Base-by-base conservation (phyloP, 2,797 vertebrate genomes). In the Borostomias antarcticus region DNA sequence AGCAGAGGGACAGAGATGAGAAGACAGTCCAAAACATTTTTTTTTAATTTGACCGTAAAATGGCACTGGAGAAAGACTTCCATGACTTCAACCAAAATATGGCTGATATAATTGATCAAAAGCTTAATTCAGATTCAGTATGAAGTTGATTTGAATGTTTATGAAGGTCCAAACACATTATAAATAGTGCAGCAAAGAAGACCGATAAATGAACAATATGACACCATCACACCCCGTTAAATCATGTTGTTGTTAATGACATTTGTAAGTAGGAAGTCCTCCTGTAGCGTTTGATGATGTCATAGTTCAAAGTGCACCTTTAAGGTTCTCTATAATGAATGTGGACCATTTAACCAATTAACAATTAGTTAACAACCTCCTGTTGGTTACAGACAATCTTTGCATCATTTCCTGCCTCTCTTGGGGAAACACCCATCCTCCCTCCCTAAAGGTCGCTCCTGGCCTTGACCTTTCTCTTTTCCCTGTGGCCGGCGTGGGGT, bases 21-120 rank as follows among this genome's bases (percentile, higher is more conserved):
- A 37, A 28, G 0, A 62, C 50, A 57, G 40, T 62, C 15, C 58
- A 40, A 19, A 53, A 26, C 43, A 10, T 29, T 15, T 47, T 15
- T 58, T 48, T 47, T 33, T n/a, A 52, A 48, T n/a, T 48, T 23
- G 29, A 73, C 59, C 66, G 53, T 50, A 28, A 68, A 61, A 58
- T 70, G 70, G 59, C 59, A 72, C 67, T 54, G 51, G 47, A 64
- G 47, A 43, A 52, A 68, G n/a, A 62, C 40, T 61, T 32, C 25
- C 33, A 9, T 23, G n/a, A 70, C 47, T 56, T 52, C 60, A 21
- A 37, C n/a, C 28, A 30, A 29, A 30, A 8, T 30, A 32, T 32
- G 28, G 10, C 19, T 30, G 29, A 10, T 29, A n/a, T 47, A 23
- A 23, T 58, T 29, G 29, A n/a, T 35, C 30, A 10, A 30, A 21